Evolutionary conservation across 2,113 vertebrate species (phyloP).

Genomic region (Caloenas nicobarica): DNA sequence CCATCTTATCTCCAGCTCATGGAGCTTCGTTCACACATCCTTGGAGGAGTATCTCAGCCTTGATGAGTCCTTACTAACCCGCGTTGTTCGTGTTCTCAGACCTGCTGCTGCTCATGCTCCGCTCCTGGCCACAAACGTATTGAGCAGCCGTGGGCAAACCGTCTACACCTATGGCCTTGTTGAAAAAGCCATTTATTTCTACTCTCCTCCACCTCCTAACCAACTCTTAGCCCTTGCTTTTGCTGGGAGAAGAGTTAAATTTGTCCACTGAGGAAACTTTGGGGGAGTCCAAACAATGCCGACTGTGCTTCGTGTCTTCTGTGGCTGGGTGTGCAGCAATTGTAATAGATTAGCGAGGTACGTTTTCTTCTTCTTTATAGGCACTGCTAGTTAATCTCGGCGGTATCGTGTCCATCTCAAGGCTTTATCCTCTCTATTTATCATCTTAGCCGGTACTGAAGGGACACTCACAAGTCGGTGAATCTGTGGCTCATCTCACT

Average conservation of each 20-base stretch:
- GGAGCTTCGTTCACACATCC: not conserved
- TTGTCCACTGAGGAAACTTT: not conserved
- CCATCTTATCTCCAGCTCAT: conserved; percentile 30
- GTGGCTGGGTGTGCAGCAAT: not conserved
- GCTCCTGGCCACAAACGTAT: not conserved
- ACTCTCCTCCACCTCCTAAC: not conserved
- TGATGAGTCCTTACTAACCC: not conserved
- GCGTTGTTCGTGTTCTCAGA: not conserved
- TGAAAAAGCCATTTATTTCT: not conserved
- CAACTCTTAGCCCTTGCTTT: not conserved
- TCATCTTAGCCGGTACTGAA: conserved; percentile 30
- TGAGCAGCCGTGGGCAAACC: not conserved
- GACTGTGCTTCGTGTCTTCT: fast-evolving
- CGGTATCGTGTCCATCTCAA: conserved; percentile 36
- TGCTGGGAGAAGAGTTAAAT: not conserved
- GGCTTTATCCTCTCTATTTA: conserved; percentile 55
- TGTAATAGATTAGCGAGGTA: not conserved
- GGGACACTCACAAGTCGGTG: conserved; percentile 14
- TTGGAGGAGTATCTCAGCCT: not conserved
- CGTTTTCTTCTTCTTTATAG: not conserved
- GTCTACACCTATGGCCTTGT: not conserved
- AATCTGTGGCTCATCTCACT: conserved; percentile 60
- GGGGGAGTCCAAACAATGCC: not conserved
- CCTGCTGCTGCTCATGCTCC: not conserved
- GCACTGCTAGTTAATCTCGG: conserved; percentile 5